A percentile compares a stretch with the other conserved stretches of the same genome.
These are phyloP conservation scores for Romanogobio albipinnatus DNA, from an alignment of 2,113 vertebrate genomes.

Conservation along the genomic window DNA sequence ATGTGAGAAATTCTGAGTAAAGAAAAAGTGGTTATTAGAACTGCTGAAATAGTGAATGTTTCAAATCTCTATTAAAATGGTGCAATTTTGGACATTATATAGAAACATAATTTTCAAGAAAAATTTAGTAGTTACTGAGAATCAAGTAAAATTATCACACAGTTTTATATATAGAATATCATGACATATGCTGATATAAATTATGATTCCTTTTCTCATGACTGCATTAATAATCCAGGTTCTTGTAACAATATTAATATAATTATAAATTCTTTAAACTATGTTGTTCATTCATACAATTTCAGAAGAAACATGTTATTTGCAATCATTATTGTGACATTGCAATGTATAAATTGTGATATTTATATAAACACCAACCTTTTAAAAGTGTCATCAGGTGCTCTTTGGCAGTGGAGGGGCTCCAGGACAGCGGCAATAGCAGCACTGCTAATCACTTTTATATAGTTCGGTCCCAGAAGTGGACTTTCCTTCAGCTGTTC, in stretches of 20 bases:
- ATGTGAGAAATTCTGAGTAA: not conserved
- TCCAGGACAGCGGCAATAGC: slow-evolving; percentile 65
- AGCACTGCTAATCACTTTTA: slow-evolving; percentile 60
- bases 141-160: not conserved
- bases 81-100: not conserved
- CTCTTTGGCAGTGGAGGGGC: slow-evolving; percentile 67
- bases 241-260: not conserved
- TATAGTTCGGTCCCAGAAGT: slow-evolving; percentile 68
- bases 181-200: too few relatives aligned
- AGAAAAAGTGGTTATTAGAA: not conserved
- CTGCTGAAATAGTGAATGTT: not conserved
- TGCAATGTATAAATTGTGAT: not conserved
- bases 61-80: not conserved
- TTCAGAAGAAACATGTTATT: not conserved
- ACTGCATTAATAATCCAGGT: not conserved
- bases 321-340: not conserved
- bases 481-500: slow-evolving; percentile 74
- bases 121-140: not conserved
- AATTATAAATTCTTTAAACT: not conserved
- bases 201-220: not conserved
- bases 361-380: slow-evolving; percentile 67
- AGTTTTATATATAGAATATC: too few relatives aligned
- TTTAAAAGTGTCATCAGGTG: slow-evolving; percentile 79
- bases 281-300: not conserved
- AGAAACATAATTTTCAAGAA: not conserved